phyloP scores from a whole-genome alignment of 2,888 invertebrate genomes.

The Cetonia aurata region DNA sequence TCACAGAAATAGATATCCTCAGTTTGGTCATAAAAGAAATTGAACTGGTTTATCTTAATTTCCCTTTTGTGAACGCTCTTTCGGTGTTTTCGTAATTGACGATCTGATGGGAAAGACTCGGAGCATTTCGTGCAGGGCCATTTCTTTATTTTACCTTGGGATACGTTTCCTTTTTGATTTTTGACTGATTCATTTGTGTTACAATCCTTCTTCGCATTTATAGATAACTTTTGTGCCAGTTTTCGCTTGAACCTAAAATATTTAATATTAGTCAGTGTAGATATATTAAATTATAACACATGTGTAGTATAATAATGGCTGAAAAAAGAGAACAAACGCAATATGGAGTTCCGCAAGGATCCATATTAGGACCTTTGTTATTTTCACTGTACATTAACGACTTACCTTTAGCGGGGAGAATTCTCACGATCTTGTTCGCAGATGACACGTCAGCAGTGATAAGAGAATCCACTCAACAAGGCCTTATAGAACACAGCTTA shows the following conservation, averaged over 20 bases:
- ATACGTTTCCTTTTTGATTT: not conserved
- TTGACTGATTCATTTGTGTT: not conserved
- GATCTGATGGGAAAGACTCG: conserved; percentile 5
- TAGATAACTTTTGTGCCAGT: conserved; percentile 4
- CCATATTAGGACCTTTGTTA: no score
- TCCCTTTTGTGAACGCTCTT: conserved; percentile 44
- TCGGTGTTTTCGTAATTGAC: conserved; percentile 55
- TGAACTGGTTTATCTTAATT: conserved; percentile 39
- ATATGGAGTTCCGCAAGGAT: no score
- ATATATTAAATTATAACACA: not conserved
- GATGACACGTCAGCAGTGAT: no score
- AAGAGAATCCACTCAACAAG: no score
- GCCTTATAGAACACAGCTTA: no score
- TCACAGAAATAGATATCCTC: conserved; percentile 48
- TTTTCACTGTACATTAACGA: no score
- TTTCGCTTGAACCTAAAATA: not conserved
- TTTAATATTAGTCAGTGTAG: not conserved
- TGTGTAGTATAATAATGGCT: no score
- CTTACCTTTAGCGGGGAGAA: no score
- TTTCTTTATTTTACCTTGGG: not conserved
- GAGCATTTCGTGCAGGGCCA: conserved; percentile 19
- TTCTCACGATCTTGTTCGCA: no score
- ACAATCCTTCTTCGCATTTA: not conserved
- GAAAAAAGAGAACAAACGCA: no score
- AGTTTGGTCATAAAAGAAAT: conserved; percentile 53